Evolutionary conservation across 2,113 vertebrate species (phyloP), one percentile per base, ranked within the genome.

Genomic region (Psilopogon haemacephalus): DNA sequence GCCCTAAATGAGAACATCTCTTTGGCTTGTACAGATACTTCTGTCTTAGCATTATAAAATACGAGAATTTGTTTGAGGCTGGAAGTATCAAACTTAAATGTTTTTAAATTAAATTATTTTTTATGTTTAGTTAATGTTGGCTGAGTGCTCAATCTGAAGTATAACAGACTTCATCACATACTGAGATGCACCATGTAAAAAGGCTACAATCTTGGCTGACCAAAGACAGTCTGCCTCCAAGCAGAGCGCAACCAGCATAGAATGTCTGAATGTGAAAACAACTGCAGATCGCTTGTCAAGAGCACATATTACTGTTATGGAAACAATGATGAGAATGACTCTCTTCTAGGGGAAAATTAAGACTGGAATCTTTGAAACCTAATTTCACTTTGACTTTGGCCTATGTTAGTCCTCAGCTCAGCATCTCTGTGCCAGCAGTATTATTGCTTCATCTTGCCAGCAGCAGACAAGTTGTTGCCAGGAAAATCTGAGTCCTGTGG

Each of bases 331-430:
- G 54, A 90, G 79, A 95, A 95, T 86, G 33, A 64, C 54, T 90
- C 68, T 84, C 8, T 84, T 94, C 38, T 50, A 71, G 56, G 44
- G 70, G 71, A 82, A 85, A 94, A 95, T 78, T 70, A 92, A 76
- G 60, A 33, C 40, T 88, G 78, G 78, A 89, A 92, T 92, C 78
- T 92, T 64, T 85, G 73, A 94, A 93, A 95, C 81, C 56, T 84
- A 79, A 89, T 95, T 96, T 96, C 79, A 37, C 42, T 83, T 94
- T 78, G 91, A 86, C 84, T 96, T 89, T 94, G 88, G 92, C 82
- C 68, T 70, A 15, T 35, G 19, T 74, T 84, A 71, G 27, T 78
- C 86, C 86, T 90, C 84, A 58, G 59, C 32, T 84, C 77, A 37
- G 44, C 40, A 42, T 89, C 63, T 82, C 63, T 63, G 71, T 88